A percentile compares a stretch with the other conserved stretches of the same genome.
These are phyloP conservation scores for Colinus virginianus DNA, from an alignment of 2,113 vertebrate genomes.

Conservation along the genomic window DNA sequence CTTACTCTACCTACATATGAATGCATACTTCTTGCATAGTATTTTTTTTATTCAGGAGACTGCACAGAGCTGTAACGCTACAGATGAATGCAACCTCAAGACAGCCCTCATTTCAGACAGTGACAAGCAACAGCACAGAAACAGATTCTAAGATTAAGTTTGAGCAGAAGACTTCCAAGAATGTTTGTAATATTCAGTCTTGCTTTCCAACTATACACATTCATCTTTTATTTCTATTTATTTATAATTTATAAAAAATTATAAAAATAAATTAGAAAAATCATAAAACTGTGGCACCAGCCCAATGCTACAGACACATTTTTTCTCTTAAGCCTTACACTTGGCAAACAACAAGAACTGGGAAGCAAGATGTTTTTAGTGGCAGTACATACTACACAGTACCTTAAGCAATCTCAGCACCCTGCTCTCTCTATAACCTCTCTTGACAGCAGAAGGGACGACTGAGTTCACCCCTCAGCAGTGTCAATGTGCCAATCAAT, in stretches of 20 bases:
- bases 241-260: too few relatives aligned
- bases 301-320: fast-evolving
- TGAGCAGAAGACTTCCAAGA: neutral
- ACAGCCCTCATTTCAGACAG: neutral
- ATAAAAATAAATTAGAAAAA: too few relatives aligned
- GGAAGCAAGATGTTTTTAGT: neutral
- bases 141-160: neutral
- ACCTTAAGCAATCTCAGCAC: neutral
- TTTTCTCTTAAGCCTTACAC: neutral
- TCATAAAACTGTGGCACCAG: too few relatives aligned
- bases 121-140: neutral
- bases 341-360: neutral
- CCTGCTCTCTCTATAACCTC: neutral
- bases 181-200: neutral
- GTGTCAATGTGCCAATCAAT: fast-evolving
- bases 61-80: neutral
- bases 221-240: neutral
- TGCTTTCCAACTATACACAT: neutral
- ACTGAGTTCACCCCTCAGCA: neutral
- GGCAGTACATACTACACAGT: neutral
- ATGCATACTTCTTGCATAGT: neutral
- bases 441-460: neutral
- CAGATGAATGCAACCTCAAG: neutral
- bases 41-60: neutral
- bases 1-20: neutral